Evolutionary conservation across 1,140 invertebrate species (phyloP).

Genomic region (Xylocopa sonorina): DNA sequence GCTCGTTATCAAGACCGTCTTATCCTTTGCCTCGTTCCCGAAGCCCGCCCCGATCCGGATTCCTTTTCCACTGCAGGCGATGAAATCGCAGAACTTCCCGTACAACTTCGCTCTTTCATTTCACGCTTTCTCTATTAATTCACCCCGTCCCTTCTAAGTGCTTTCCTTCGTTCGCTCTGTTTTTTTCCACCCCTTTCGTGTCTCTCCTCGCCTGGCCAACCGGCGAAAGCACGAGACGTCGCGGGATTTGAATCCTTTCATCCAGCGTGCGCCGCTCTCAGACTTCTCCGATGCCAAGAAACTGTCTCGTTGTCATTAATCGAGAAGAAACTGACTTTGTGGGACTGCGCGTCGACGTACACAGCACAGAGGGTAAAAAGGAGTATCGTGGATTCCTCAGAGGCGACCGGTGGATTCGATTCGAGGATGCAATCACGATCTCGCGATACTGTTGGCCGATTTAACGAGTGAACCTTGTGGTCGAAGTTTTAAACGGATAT

Average conservation of each 20-base stretch:
- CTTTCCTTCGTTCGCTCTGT: constrained; percentile 11
- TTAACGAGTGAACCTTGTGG: neutral
- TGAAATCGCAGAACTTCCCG: constrained; percentile 27
- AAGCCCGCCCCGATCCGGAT: neutral
- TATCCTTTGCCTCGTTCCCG: neutral
- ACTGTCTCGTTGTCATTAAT: neutral
- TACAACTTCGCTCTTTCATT: constrained; percentile 29
- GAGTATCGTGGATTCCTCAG: neutral
- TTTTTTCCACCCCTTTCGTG: neutral
- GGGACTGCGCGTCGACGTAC: neutral
- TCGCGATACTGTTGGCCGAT: neutral
- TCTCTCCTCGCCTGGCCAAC: too few relatives aligned
- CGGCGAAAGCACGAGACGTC: neutral
- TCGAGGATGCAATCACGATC: neutral
- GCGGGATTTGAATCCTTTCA: constrained; percentile 5
- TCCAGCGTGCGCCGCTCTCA: neutral
- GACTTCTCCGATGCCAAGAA: neutral
- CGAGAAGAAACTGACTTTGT: neutral
- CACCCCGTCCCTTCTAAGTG: constrained; percentile 20
- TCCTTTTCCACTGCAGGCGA: neutral
- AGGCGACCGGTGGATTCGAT: neutral
- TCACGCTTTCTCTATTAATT: constrained; percentile 34
- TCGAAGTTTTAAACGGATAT: neutral
- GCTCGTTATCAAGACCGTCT: neutral
- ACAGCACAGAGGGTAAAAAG: neutral